A percentile compares a stretch with the other conserved stretches of the same genome.
Conservation (phyloP, 2,113 vertebrate genomes). For the Grammatotria lemairii region DNA sequence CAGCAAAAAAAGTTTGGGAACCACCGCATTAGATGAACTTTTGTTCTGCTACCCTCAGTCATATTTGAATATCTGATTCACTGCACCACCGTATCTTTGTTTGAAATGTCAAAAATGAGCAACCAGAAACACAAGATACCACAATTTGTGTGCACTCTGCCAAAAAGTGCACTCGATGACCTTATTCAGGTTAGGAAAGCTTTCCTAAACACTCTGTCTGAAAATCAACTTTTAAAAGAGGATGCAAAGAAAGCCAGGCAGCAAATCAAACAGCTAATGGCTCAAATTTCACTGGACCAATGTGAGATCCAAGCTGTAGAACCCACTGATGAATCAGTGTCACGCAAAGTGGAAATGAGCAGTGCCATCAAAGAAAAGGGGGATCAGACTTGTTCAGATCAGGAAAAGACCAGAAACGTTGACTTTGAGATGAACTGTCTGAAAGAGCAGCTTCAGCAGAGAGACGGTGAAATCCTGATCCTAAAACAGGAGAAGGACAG, state of each 20-base stretch:
- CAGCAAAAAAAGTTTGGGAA: not conserved
- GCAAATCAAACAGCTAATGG: not conserved
- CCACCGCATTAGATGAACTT: not conserved
- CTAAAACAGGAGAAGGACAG: not conserved
- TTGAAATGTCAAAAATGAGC: not conserved
- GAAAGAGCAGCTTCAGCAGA: not conserved
- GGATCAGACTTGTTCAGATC: accelerated
- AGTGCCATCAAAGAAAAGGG: not conserved
- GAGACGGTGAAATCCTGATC: accelerated
- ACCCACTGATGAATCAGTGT: not conserved
- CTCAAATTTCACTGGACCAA: not conserved
- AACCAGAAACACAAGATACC: not conserved
- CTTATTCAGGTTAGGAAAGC: not conserved
- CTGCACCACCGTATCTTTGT: accelerated
- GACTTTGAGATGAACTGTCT: not conserved
- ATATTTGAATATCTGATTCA: not conserved
- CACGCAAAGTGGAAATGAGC: not conserved
- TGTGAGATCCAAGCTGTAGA: not conserved
- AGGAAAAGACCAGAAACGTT: not conserved
- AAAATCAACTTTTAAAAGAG: not conserved
- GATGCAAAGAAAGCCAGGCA: not conserved
- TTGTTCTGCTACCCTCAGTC: not conserved
- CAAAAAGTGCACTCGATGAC: not conserved
- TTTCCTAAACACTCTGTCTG: not conserved
- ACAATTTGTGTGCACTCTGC: not conserved